These are phyloP conservation scores for Lophius americanus DNA, from an alignment of 2,797 vertebrate genomes.

Conservation along the genomic window DNA sequence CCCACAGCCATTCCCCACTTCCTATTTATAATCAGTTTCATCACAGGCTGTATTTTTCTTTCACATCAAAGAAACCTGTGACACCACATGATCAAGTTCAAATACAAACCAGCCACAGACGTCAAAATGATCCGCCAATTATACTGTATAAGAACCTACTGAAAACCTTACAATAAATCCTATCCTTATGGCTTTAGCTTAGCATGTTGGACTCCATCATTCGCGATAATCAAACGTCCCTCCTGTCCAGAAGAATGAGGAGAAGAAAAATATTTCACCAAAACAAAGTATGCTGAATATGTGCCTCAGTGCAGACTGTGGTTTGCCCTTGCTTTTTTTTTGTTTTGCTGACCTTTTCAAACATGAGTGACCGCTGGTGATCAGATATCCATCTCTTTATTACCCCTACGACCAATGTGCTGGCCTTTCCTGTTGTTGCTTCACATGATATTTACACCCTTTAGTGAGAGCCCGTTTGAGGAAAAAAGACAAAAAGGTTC, in stretches of 20 bases:
- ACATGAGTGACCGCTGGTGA: conserved; percentile 60
- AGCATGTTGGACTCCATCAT: conserved; percentile 2
- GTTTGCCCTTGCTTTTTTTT: conserved; percentile 49
- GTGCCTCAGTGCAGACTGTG: conserved; percentile 24
- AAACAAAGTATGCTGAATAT: conserved; percentile 10
- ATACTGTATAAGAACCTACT: no score
- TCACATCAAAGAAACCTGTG: background rate
- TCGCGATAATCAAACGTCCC: conserved; percentile 24
- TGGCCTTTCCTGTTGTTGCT: conserved; percentile 48
- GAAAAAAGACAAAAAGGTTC: background rate
- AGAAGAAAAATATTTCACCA: conserved; percentile 9
- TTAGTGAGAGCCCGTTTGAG: conserved; percentile 30
- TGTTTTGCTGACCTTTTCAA: conserved; percentile 68
- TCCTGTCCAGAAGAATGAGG: background rate
- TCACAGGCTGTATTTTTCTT: background rate
- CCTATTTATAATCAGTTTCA: no score
- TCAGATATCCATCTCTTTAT: conserved; percentile 54
- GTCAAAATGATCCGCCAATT: background rate
- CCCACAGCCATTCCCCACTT: no score
- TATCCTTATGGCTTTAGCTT: conserved; percentile 10
- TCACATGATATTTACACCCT: conserved; percentile 44
- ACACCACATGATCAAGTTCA: background rate
- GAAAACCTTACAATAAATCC: background rate
- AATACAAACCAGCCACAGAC: conserved; percentile 1
- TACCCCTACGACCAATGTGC: conserved; percentile 46